A percentile compares a stretch with the other conserved stretches of the same genome.
phyloP scores from a whole-genome alignment of 37 sponge, comb jelly and placozoan genomes.

The Halisarca cf. caerulea region DNA sequence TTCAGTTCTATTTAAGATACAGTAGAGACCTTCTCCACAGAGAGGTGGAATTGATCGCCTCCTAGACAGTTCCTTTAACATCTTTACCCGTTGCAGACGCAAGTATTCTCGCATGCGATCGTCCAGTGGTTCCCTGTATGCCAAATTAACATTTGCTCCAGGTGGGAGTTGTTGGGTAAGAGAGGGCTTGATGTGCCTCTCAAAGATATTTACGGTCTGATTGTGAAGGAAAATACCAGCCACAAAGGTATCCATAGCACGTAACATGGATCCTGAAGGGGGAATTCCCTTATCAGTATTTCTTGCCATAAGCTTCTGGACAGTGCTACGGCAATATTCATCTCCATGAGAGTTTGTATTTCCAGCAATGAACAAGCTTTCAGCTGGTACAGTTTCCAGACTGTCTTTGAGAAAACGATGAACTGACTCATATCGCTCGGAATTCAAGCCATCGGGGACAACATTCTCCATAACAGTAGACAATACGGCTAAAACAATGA shows the following conservation, averaged over 20 bases:
- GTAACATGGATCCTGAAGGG: not conserved
- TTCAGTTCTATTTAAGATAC: not conserved
- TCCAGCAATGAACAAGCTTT: constrained; percentile 1
- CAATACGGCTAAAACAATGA: constrained; percentile 6
- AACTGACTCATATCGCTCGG: not conserved
- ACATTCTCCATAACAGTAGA: not conserved
- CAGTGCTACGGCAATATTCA: not conserved
- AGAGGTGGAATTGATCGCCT: not conserved
- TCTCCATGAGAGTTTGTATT: not conserved
- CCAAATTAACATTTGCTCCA: not conserved
- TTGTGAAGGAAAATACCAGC: not conserved
- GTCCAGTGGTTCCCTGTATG: not conserved
- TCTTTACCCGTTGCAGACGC: not conserved
- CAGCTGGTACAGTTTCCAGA: constrained; percentile 8
- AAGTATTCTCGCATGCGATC: not conserved
- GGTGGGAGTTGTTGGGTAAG: not conserved
- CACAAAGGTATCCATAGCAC: not conserved
- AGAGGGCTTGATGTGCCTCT: too few relatives aligned
- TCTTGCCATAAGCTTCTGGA: not conserved
- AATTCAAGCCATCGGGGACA: not conserved
- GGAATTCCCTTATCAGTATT: not conserved
- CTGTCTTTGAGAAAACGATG: not conserved
- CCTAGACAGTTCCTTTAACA: not conserved
- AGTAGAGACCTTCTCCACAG: not conserved
- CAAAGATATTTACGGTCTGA: not conserved